Percentiles rank a stretch among this genome's conserved stretches.
These are phyloP conservation scores for Tautogolabrus adspersus DNA, from an alignment of 2,113 vertebrate genomes.

Conservation along the genomic window DNA sequence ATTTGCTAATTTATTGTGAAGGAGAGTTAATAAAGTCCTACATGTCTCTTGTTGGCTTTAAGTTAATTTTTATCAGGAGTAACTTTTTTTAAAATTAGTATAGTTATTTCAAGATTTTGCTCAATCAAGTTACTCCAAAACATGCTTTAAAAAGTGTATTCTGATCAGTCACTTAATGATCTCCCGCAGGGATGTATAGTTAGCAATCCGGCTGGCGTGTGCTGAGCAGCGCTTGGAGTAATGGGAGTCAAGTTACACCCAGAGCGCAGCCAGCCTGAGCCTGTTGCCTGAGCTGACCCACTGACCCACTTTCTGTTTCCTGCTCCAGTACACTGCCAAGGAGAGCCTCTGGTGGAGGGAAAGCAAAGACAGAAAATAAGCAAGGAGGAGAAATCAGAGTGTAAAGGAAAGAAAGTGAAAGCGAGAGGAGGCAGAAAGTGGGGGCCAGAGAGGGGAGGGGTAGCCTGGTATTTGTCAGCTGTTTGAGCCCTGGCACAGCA, in stretches of 20 bases:
- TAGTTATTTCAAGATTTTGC: too few relatives aligned
- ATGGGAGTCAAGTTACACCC: slow-evolving; percentile 65
- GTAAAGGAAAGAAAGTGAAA: slow-evolving; percentile 51
- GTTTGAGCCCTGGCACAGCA: slow-evolving; percentile 65
- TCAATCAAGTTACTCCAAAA: background rate
- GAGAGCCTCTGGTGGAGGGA: slow-evolving; percentile 61
- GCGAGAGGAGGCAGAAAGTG: slow-evolving; percentile 16
- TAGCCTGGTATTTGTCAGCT: slow-evolving; percentile 58
- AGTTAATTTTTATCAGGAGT: too few relatives aligned
- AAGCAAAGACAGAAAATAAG: slow-evolving; percentile 25
- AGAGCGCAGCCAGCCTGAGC: slow-evolving; percentile 62
- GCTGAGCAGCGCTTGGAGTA: slow-evolving; percentile 42
- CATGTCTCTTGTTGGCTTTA: too few relatives aligned
- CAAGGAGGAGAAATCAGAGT: slow-evolving; percentile 27
- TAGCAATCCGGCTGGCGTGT: slow-evolving; percentile 31
- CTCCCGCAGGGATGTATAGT: slow-evolving; percentile 33
- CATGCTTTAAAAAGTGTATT: background rate
- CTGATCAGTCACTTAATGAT: background rate
- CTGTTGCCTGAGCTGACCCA: slow-evolving; percentile 77
- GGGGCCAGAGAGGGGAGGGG: slow-evolving; percentile 25
- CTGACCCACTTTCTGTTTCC: slow-evolving; percentile 80
- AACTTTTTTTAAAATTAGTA: too few relatives aligned
- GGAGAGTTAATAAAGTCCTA: too few relatives aligned
- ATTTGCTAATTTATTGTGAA: too few relatives aligned
- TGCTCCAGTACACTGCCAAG: slow-evolving; percentile 53